Percentiles rank a stretch among this genome's conserved stretches.
These are phyloP conservation scores for Pseudorhombus dupliciocellatus DNA, from an alignment of 2,113 vertebrate species.

Conservation along the genomic window DNA sequence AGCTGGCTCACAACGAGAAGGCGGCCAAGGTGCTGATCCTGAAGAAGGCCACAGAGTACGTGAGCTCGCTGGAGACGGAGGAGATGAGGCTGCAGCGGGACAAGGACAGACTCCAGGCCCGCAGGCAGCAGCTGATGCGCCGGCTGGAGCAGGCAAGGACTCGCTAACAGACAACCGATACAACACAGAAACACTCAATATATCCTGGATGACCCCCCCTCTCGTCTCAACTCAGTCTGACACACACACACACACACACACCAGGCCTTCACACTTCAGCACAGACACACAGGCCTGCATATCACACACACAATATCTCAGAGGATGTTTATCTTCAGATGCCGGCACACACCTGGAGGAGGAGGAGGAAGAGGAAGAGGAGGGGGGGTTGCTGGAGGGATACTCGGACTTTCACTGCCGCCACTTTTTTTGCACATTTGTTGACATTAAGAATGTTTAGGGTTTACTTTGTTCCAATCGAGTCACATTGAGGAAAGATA, in stretches of 20 bases:
- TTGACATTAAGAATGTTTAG: conserved; percentile 99
- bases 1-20: conserved; percentile 95
- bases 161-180: conserved; percentile 84
- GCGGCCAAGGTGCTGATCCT: conserved; percentile 98
- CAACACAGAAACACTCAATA: conserved; percentile 66
- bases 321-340: conserved; percentile 57
- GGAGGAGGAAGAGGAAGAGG: neutral
- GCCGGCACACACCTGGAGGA: conserved; percentile 39
- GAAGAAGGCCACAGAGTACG: conserved; percentile 97
- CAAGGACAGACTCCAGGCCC: conserved; percentile 89
- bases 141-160: conserved; percentile 92
- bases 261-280: conserved; percentile 45
- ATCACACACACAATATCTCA: conserved; percentile 57
- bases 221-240: conserved; percentile 34
- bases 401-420: conserved; percentile 85
- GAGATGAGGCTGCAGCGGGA: conserved; percentile 90
- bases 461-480: conserved; percentile 89
- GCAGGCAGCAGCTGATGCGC: conserved; percentile 90
- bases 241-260: conserved; percentile 24
- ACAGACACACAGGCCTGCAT: conserved; percentile 47
- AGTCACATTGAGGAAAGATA: conserved; percentile 83
- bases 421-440: conserved; percentile 88
- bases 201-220: conserved; percentile 43
- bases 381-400: conserved; percentile 58
- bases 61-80: conserved; percentile 89